A percentile compares a stretch with the other conserved stretches of the same genome.
phyloP scores from a whole-genome alignment of 2,888 invertebrate species.

The Epistrophella euchroma region DNA sequence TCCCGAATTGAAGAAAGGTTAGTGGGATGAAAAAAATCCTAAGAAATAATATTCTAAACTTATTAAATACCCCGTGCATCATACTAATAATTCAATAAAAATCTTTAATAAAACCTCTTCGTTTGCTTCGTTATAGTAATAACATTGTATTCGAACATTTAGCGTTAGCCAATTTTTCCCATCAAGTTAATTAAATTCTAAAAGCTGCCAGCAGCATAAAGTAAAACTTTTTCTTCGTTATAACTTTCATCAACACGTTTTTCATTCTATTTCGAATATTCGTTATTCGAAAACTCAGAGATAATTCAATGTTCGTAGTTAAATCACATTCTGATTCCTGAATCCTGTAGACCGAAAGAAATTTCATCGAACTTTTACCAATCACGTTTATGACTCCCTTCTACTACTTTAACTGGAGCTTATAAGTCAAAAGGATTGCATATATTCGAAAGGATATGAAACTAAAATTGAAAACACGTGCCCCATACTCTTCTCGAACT shows the following conservation, averaged over 20 bases:
- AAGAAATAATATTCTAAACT: too few species aligned
- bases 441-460: neutral
- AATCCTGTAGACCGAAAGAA: constrained; percentile 52
- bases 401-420: neutral
- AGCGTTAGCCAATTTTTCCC: neutral
- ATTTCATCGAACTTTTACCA: constrained; percentile 60
- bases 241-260: neutral
- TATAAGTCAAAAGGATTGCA: constrained; percentile 19
- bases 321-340: constrained; percentile 53
- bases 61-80: too few species aligned
- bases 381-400: constrained; percentile 24
- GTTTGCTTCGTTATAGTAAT: too few species aligned
- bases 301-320: constrained; percentile 35
- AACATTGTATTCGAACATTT: neutral
- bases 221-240: constrained; percentile 1
- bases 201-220: constrained; percentile 1
- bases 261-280: constrained; percentile 5
- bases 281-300: neutral
- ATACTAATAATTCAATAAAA: too few species aligned
- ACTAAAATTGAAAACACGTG: constrained; percentile 64
- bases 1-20: too few species aligned
- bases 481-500: constrained; percentile 8
- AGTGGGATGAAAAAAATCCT: too few species aligned
- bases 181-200: constrained; percentile 10
- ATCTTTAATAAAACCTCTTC: too few species aligned